Conservation (phyloP, 2,113 vertebrate species). For the Mustelus asterias region DNA sequence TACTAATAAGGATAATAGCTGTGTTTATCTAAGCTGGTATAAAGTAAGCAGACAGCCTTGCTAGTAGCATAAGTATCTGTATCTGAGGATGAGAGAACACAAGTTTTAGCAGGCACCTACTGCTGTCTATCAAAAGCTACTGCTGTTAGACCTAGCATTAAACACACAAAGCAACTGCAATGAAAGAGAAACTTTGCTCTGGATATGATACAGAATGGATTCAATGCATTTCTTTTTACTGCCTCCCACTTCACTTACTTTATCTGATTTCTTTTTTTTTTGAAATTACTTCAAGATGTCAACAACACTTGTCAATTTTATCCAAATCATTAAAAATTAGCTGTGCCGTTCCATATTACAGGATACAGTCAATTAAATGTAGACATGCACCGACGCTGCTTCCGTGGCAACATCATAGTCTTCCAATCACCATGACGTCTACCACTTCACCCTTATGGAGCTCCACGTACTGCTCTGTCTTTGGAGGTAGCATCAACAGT, state of each 20-base stretch:
- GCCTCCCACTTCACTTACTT: constrained; percentile 42
- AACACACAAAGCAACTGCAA: constrained; percentile 99
- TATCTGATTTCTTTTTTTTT: constrained; percentile 84
- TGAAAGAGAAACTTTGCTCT: constrained; percentile 98
- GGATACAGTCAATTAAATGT: constrained; percentile 99
- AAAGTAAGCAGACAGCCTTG: constrained; percentile 87
- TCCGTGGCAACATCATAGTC: constrained; percentile 88
- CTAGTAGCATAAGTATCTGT: constrained; percentile 90
- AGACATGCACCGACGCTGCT: constrained; percentile 96
- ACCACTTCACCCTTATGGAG: constrained; percentile 99
- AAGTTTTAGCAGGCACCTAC: constrained; percentile 97
- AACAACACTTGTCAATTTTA: constrained; percentile 97
- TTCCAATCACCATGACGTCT: constrained; percentile 97
- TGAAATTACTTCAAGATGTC: constrained; percentile 96
- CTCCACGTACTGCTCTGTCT: constrained; percentile 99
- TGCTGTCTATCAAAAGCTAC: constrained; percentile 99
- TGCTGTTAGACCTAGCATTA: constrained; percentile 99
- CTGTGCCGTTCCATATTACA: constrained; percentile 99
- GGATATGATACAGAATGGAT: constrained; percentile 99
- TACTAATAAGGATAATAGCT: constrained; percentile 96
- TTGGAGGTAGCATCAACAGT: constrained; percentile 99
- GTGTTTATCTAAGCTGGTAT: constrained; percentile 83
- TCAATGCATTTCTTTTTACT: constrained; percentile 80
- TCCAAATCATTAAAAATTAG: constrained; percentile 99
- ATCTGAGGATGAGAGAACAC: constrained; percentile 93